phyloP scores from a whole-genome alignment of 2,888 invertebrate species.

The Macrosiphum euphorbiae region DNA sequence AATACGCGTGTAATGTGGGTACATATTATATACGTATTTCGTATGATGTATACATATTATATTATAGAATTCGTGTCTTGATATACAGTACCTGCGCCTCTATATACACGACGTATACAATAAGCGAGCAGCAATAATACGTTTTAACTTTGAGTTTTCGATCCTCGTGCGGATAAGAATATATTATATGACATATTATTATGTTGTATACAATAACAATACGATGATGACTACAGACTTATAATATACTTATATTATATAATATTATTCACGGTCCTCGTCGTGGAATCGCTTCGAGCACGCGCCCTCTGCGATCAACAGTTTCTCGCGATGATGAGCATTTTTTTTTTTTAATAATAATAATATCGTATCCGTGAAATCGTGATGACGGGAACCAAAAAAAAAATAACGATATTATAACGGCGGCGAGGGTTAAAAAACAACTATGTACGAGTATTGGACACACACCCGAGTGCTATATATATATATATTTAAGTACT shows the following conservation, averaged over 20 bases:
- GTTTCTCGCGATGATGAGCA: neutral
- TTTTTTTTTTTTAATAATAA: neutral
- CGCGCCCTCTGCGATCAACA: neutral
- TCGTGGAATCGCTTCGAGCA: neutral
- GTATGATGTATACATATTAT: neutral
- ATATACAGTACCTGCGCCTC: neutral
- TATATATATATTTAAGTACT: neutral
- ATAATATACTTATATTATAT: neutral
- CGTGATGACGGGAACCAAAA: neutral
- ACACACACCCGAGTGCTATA: neutral
- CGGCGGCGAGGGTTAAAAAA: slow-evolving; percentile 54
- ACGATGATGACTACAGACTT: neutral
- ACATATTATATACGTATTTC: no score
- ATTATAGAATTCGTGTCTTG: neutral
- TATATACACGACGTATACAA: neutral
- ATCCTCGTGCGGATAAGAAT: slow-evolving; percentile 23
- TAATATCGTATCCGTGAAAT: slow-evolving; percentile 17
- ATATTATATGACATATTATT: neutral
- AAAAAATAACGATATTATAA: slow-evolving; percentile 33
- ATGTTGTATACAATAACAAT: neutral
- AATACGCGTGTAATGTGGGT: neutral
- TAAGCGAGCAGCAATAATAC: neutral
- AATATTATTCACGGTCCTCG: neutral
- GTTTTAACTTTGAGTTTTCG: slow-evolving; percentile 9
- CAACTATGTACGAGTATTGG: slow-evolving; percentile 8